These are phyloP conservation scores for Tympanuchus pallidicinctus DNA, from an alignment of 2,113 vertebrate genomes.

Conservation along the genomic window DNA sequence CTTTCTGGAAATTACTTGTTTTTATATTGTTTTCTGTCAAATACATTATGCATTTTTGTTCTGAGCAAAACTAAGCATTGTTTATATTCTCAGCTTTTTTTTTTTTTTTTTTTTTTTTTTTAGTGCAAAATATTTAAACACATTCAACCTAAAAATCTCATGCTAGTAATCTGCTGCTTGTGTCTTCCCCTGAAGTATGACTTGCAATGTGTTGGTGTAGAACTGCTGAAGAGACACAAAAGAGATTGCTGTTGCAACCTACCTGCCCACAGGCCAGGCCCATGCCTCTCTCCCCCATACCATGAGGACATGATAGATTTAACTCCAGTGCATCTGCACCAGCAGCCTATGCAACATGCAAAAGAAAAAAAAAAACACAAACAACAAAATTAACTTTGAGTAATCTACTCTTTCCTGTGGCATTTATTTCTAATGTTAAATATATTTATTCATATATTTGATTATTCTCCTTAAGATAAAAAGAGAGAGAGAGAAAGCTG, in stretches of 20 bases:
- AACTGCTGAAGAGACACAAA: constrained; percentile 4
- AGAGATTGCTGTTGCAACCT: constrained; percentile 15
- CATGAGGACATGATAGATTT: constrained; percentile 95
- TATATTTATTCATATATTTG: background rate
- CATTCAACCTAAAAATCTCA: constrained; percentile 51
- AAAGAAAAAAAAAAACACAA: background rate
- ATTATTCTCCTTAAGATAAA: background rate
- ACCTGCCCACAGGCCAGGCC: constrained; percentile 97
- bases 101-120: background rate
- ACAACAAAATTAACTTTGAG: background rate
- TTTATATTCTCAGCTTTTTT: constrained; percentile 33
- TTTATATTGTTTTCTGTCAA: constrained; percentile 71
- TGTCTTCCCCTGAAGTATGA: constrained; percentile 32
- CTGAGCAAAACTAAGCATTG: constrained; percentile 68
- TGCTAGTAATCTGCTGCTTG: constrained; percentile 38
- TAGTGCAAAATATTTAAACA: constrained; percentile 79
- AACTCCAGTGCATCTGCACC: constrained; percentile 95
- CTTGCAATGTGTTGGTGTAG: background rate
- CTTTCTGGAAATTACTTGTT: constrained; percentile 70
- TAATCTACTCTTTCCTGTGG: background rate
- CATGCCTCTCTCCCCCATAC: constrained; percentile 98
- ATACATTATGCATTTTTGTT: constrained; percentile 73
- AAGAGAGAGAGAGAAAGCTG: background rate
- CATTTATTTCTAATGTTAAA: background rate
- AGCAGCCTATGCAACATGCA: constrained; percentile 78